Evolutionary conservation across 2,113 vertebrate species (phyloP), one percentile per base, ranked within the genome.

Genomic region (Peromyscus leucopus): DNA sequence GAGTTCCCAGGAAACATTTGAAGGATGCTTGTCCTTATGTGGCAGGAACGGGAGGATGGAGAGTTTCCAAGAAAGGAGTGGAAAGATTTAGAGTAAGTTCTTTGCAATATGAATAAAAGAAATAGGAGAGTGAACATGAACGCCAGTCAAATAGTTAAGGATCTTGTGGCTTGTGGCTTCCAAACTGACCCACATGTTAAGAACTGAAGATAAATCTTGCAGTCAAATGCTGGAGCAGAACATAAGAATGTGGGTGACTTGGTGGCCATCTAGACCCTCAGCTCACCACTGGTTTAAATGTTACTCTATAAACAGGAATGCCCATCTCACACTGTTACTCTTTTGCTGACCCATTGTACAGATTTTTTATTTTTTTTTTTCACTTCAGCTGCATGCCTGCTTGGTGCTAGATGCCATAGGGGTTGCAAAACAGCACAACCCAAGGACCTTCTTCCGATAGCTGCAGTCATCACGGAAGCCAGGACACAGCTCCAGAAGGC

Each of bases 31-130:
- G 83, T 72, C 33, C 59, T 57, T 89, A 59, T 15, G 65, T 72
- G 76, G 59, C 55, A 92, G 84, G 95, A 93, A 80, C 75, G 6
- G 61, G 72, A 96, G 90, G 90, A 84, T 91, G 59, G 31, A 96
- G 79, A 92, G 59, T 79, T 86, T 88, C 76, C 39, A 92, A 78
- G 61, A 89, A 84, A 74, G 87, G 69, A 96, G 10, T 86, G 57
- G 33, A 86, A 87, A 97, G 36, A 33, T 91, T 94, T 90, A 80
- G 63, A 84, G 10, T 83, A 78, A 61, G 4, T 91, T 85, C 31
- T 93, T 89, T 83, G 55, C 31, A 69, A 78, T 46, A 55, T 48
- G 28, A 85, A 21, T 67, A n/a, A 80, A 93, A 92, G 31, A 92
- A 92, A 71, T 72, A 36, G 0, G 26, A 42, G 33, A 65, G 69